Conservation (phyloP, 2,888 invertebrate genomes). For the Plagodis pulveraria region DNA sequence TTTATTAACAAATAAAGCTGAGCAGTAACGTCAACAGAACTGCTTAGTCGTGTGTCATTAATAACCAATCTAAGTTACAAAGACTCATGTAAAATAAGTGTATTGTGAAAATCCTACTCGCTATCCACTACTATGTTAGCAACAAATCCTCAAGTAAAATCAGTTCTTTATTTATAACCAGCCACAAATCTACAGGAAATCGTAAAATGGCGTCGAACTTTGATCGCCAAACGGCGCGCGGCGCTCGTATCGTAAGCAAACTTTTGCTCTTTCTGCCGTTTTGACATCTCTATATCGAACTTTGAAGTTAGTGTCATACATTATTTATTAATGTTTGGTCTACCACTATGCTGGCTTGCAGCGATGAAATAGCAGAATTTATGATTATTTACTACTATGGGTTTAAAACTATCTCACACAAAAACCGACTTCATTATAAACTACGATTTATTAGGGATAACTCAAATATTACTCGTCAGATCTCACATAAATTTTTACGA, state of each 20-base stretch:
- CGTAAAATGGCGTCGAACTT: slow-evolving; percentile 51
- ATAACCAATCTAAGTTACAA: too few species aligned
- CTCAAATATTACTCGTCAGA: too few species aligned
- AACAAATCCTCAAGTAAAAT: slow-evolving; percentile 8
- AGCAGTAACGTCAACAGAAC: too few species aligned
- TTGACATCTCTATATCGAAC: slow-evolving; percentile 66
- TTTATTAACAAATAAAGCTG: too few species aligned
- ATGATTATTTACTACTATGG: slow-evolving; percentile 16
- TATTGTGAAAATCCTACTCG: too few species aligned
- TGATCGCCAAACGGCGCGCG: slow-evolving; percentile 53
- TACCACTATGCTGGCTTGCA: slow-evolving; percentile 16
- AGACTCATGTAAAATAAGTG: too few species aligned
- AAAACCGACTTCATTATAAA: too few species aligned
- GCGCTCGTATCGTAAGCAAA: slow-evolving; percentile 55
- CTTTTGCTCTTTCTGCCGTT: slow-evolving; percentile 62
- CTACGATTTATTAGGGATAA: too few species aligned
- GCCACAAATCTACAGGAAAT: slow-evolving; percentile 28
- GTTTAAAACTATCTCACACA: too few species aligned
- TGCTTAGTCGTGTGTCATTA: too few species aligned
- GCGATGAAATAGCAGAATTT: slow-evolving; percentile 32
- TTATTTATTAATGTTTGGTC: slow-evolving; percentile 48
- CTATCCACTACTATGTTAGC: not conserved
- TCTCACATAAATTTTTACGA: too few species aligned
- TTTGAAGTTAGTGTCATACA: slow-evolving; percentile 58
- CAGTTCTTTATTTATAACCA: slow-evolving; percentile 18